Base-by-base conservation (phyloP, 1,140 invertebrate species). In the Dryas iulia region DNA sequence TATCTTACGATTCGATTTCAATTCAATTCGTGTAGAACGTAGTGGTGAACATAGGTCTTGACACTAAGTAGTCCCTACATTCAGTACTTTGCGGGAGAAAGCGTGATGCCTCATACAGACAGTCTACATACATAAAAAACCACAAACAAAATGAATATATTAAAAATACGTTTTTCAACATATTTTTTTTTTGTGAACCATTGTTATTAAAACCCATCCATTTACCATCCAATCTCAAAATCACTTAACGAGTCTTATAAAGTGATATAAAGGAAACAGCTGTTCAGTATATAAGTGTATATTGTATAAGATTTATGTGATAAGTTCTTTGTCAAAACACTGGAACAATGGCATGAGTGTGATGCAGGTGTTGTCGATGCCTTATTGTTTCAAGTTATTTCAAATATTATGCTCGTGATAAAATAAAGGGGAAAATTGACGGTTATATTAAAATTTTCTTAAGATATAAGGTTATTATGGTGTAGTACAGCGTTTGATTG, bases 311-410 rank as follows among this genome's bases (percentile, higher is more conserved):
- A 65, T 65, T 63, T 63, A 69, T 54, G 62, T 65, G 53, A 24
- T 69, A 62, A 62, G 58, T 68, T 59, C 67, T 69, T 69, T 69
- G 67, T 69, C 61, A 69, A 69, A 69, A 63, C 67, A 62, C 47
- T 30, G 67, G 60, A 64, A 69, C 67, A 69, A 69, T 69, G 33
- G 67, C 59, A 30, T 63, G 67, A 64, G 56, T 63, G 61, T 8
- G 30, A 18, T 58, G 63, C 64, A 66, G 64, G 64, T 66, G 64
- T 58, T 30, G 56, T 63, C 61, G 61, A 63, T 54, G 52, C 47
- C 61, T 63, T 62, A 62, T 62, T 63, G 61, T 63, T 54, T 54
- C 47, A 63, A 54, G 24, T 61, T 39, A 39, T 61, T 52, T 61
- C 59, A 61, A 61, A 61, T 61, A 61, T 61, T 61, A 52, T 53